Evolutionary conservation across 1,140 invertebrate species (phyloP).

Genomic region (Conus betulinus): DNA sequence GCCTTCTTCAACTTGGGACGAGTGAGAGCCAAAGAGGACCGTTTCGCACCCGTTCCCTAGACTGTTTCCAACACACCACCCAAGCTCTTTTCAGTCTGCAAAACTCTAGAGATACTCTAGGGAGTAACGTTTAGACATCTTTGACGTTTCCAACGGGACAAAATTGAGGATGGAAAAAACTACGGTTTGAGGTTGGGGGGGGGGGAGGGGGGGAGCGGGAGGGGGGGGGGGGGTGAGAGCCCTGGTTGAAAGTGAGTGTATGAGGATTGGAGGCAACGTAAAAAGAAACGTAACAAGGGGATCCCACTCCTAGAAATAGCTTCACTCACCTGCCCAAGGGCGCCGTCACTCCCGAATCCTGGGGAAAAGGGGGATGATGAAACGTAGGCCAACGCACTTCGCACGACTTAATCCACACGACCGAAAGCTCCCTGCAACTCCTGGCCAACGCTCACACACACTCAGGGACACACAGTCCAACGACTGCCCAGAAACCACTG

Average conservation of each 20-base stretch:
- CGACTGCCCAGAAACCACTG: slow-evolving; percentile 17
- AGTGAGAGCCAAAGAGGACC: background rate
- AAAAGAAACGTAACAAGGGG: background rate
- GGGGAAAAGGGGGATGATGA: too few species aligned
- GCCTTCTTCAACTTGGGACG: background rate
- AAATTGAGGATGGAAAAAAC: background rate
- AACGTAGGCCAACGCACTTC: background rate
- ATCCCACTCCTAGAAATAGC: background rate
- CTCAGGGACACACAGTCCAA: background rate
- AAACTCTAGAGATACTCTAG: too few species aligned
- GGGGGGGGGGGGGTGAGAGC: background rate
- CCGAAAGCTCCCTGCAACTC: background rate
- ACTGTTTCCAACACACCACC: background rate
- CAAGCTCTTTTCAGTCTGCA: background rate
- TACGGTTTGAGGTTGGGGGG: background rate
- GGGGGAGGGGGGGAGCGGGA: too few species aligned
- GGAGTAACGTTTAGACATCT: too few species aligned
- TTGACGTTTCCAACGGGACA: too few species aligned
- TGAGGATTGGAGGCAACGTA: background rate
- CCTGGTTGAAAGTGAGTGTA: too few species aligned
- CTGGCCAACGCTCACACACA: background rate
- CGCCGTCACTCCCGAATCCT: too few species aligned
- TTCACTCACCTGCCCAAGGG: background rate
- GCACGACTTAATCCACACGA: too few species aligned
- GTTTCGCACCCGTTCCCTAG: background rate